Evolutionary conservation across 2,797 vertebrate genomes (phyloP).

Genomic region (Rhinella marina): DNA sequence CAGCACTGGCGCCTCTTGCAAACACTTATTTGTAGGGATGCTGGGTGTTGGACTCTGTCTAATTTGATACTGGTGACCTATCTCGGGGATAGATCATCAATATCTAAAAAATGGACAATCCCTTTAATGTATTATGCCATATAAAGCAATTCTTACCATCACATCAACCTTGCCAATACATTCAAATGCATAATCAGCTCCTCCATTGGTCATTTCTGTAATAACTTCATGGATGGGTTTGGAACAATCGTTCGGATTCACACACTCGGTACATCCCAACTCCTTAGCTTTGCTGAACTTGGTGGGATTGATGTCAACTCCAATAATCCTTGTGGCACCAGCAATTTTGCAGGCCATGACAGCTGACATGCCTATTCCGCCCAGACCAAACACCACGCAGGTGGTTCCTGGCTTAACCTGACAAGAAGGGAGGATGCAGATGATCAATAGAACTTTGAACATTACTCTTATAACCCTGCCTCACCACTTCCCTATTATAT

Average conservation of each 20-base stretch:
- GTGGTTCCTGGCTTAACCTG: slow-evolving; percentile 87
- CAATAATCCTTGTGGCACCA: slow-evolving; percentile 89
- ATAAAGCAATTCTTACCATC: slow-evolving; percentile 86
- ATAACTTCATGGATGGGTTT: slow-evolving; percentile 86
- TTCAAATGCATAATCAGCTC: slow-evolving; percentile 88
- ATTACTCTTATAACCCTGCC: too few relatives aligned
- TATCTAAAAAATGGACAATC: too few relatives aligned
- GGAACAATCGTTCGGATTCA: slow-evolving; percentile 84
- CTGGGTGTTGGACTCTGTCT: too few relatives aligned
- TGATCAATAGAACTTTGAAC: too few relatives aligned
- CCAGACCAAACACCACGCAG: slow-evolving; percentile 86
- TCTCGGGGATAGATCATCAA: too few relatives aligned
- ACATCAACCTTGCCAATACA: slow-evolving; percentile 83
- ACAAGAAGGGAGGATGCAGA: not conserved
- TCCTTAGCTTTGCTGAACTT: slow-evolving; percentile 86
- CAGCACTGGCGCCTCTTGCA: too few relatives aligned
- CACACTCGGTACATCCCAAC: slow-evolving; percentile 86
- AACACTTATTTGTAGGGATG: too few relatives aligned
- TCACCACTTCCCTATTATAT: too few relatives aligned
- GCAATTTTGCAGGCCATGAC: slow-evolving; percentile 86
- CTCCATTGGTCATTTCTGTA: slow-evolving; percentile 82
- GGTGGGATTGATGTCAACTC: slow-evolving; percentile 79
- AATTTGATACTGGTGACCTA: too few relatives aligned
- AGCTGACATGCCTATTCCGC: slow-evolving; percentile 86
- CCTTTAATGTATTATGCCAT: not conserved